phyloP scores from a whole-genome alignment of 2,113 vertebrate genomes.

The Gasterosteus nipponicus region DNA sequence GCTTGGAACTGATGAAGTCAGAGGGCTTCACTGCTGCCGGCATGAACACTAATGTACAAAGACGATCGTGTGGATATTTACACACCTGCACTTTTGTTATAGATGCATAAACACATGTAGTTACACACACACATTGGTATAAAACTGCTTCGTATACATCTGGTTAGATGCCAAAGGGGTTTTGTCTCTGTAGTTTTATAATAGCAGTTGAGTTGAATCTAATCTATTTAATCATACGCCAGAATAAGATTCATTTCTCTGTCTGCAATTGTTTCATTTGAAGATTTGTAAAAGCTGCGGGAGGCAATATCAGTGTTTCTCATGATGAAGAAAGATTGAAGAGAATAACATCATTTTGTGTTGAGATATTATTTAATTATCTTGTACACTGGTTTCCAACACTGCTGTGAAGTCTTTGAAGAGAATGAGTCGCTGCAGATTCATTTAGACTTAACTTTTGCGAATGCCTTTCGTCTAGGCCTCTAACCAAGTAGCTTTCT shows the following conservation, averaged over 20 bases:
- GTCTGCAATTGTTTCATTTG: not conserved
- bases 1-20: slow-evolving; percentile 17
- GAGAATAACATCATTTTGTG: not conserved
- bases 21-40: slow-evolving; percentile 34
- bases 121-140: too few relatives aligned
- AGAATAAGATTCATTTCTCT: not conserved
- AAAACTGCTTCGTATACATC: not conserved
- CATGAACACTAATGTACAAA: not conserved
- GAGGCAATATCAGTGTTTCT: not conserved
- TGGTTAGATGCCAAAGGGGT: not conserved
- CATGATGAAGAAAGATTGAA: not conserved
- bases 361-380: not conserved
- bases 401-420: not conserved
- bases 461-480: too few relatives aligned
- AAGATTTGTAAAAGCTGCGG: not conserved
- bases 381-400: not conserved
- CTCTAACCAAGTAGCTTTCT: not conserved
- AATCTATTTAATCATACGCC: too few relatives aligned
- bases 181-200: not conserved
- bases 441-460: not conserved
- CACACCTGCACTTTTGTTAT: too few relatives aligned
- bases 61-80: not conserved
- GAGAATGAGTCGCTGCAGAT: not conserved
- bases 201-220: not conserved
- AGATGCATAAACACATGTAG: not conserved